Base-by-base conservation (phyloP, 1,140 invertebrate species). In the Pseudomyrmex cubaensis region DNA sequence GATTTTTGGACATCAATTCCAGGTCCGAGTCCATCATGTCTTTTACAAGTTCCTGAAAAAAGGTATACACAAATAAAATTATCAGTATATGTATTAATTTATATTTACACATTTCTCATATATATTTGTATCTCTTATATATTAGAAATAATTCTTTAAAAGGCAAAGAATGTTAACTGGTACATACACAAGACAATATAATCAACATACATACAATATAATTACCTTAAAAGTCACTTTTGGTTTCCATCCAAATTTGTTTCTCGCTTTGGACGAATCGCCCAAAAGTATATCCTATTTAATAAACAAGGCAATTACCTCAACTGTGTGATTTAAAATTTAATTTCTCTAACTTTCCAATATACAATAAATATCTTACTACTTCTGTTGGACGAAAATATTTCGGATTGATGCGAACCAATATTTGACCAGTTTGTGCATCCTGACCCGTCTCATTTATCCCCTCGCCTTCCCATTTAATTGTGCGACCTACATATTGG, bases 301-400 rank as follows among this genome's bases (percentile, higher is more conserved):
- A 35, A 35, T 5, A 35, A 35, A 35, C 35, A 35, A 35, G 35
- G 0, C 25, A 25, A 35, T 35, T 35, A 35, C 0, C 35, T 35
- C 35, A 35, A 5, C 35, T 35, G 5, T 35, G 35, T 35, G 5
- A 35, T 35, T 35, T 35, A 35, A 35, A 35, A 25, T 25, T 25
- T 25, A 35, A 35, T 35, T 35, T 35, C 5, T 35, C 0, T 5
- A 35, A 35, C 5, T 35, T 7, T 35, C 5, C 35, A 35, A 44
- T 25, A 35, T 8, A 69, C 13, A n/a, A 25, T 2, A 3, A 35
- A 70, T 57, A n/a, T 52, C 97, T 96, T 94, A 98, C 98, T 90
- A 99, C 99, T 97, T 99, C 99, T 5, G 99, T 99, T 44, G 99
- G 99, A 74, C 99, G 95, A 92, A 99, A 99, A 95, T 97, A 99